These are phyloP conservation scores for Coregonus clupeaformis DNA, from an alignment of 2,113 vertebrate species.

Conservation along the genomic window DNA sequence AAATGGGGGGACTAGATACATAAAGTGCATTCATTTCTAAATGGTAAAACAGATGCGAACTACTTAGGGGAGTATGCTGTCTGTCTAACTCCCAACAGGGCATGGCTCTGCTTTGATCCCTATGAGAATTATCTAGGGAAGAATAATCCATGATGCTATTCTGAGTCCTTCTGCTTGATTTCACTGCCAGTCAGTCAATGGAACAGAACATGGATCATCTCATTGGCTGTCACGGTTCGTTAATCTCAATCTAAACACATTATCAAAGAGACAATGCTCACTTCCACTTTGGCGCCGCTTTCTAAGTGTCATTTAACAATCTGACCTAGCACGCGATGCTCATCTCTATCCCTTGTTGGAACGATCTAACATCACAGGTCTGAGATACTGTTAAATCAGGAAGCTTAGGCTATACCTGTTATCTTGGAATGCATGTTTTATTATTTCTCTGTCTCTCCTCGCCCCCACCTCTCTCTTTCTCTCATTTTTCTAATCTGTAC, in stretches of 20 bases:
- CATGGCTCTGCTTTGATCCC: constrained; percentile 57
- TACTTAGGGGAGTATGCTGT: neutral
- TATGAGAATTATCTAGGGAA: constrained; percentile 37
- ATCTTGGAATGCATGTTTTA: neutral
- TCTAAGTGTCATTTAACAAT: constrained; percentile 41
- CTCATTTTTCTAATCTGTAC: neutral
- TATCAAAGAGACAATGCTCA: constrained; percentile 13
- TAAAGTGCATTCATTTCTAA: too few relatives aligned
- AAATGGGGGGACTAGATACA: too few relatives aligned
- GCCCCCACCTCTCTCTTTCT: neutral
- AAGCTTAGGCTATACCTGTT: neutral
- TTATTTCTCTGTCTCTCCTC: constrained; percentile 24
- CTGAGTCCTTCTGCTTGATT: constrained; percentile 56
- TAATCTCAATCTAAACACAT: constrained; percentile 42
- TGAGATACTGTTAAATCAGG: neutral
- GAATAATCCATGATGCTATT: constrained; percentile 55
- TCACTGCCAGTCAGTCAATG: constrained; percentile 33
- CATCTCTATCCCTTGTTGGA: constrained; percentile 9
- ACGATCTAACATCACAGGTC: neutral
- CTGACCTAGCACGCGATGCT: constrained; percentile 20
- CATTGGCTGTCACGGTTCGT: constrained; percentile 29
- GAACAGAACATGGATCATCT: constrained; percentile 12
- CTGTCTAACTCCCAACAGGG: constrained; percentile 45
- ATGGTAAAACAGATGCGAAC: neutral
- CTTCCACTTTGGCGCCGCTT: constrained; percentile 19